phyloP scores from a whole-genome alignment of 2,113 vertebrate genomes.

The Scolopax mira region DNA sequence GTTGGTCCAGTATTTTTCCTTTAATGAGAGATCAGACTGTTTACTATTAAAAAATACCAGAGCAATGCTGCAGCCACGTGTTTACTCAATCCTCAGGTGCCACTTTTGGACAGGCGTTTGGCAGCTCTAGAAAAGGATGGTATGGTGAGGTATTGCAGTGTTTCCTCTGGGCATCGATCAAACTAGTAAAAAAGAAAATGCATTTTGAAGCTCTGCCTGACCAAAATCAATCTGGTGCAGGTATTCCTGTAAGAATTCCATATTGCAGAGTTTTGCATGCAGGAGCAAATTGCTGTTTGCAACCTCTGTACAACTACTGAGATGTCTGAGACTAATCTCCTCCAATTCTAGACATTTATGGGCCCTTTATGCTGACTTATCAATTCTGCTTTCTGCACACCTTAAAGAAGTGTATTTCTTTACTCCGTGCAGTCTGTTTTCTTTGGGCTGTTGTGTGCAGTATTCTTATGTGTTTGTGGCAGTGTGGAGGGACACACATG shows the following conservation, averaged over 20 bases:
- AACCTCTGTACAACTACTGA: not conserved
- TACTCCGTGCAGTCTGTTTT: not conserved
- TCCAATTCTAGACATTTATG: not conserved
- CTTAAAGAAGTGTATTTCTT: not conserved
- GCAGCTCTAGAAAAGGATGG: not conserved
- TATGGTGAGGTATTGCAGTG: not conserved
- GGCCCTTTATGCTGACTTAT: not conserved
- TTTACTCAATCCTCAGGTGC: not conserved
- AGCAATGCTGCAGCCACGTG: fast-evolving
- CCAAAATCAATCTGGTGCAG: not conserved
- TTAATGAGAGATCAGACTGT: not conserved
- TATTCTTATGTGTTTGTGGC: not conserved
- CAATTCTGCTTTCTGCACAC: not conserved
- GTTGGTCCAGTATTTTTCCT: not conserved
- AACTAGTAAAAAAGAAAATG: not conserved
- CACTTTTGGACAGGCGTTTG: not conserved
- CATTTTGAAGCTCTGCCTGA: not conserved
- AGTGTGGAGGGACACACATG: not conserved
- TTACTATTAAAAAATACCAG: not conserved
- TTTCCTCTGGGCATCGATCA: not conserved
- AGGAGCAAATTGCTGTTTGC: not conserved
- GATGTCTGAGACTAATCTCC: not conserved
- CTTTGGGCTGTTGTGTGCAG: not conserved
- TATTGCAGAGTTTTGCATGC: not conserved
- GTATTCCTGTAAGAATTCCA: not conserved